These are phyloP conservation scores for Apamea monoglypha DNA, from an alignment of 2,888 invertebrate genomes.

Conservation along the genomic window DNA sequence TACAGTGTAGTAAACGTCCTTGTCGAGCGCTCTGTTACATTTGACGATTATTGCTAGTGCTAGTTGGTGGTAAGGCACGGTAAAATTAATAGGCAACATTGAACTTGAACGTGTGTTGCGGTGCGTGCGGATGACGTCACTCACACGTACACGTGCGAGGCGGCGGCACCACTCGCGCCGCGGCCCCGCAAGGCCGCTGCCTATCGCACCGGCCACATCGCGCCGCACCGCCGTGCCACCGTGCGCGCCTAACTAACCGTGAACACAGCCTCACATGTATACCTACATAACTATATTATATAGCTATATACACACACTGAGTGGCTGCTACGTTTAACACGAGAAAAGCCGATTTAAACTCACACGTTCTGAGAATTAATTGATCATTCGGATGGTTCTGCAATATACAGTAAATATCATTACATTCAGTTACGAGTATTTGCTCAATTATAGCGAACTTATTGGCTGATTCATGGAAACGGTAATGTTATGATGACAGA, in stretches of 20 bases:
- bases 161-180: conserved; percentile 68
- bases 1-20: conserved; percentile 55
- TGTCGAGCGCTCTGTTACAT: conserved; percentile 53
- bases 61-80: conserved; percentile 76
- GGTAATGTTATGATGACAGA: not conserved
- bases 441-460: conserved; percentile 10
- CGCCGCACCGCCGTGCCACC: conserved; percentile 50
- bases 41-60: conserved; percentile 59
- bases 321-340: conserved; percentile 12
- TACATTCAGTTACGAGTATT: conserved; percentile 16
- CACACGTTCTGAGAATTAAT: conserved; percentile 24
- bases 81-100: conserved; percentile 87
- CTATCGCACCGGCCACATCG: conserved; percentile 76
- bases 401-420: conserved; percentile 7
- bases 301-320: conserved; percentile 24
- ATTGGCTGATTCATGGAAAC: conserved; percentile 10
- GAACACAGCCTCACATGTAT: conserved; percentile 66
- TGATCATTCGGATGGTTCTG: conserved; percentile 21
- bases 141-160: conserved; percentile 75
- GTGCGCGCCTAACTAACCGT: conserved; percentile 69
- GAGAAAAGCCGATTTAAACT: conserved; percentile 36
- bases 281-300: conserved; percentile 40
- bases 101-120: conserved; percentile 86
- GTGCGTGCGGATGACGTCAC: conserved; percentile 85
- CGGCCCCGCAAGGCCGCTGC: conserved; percentile 77